These are phyloP conservation scores for Sicus ferrugineus DNA, from an alignment of 2,888 invertebrate species.

Conservation along the genomic window DNA sequence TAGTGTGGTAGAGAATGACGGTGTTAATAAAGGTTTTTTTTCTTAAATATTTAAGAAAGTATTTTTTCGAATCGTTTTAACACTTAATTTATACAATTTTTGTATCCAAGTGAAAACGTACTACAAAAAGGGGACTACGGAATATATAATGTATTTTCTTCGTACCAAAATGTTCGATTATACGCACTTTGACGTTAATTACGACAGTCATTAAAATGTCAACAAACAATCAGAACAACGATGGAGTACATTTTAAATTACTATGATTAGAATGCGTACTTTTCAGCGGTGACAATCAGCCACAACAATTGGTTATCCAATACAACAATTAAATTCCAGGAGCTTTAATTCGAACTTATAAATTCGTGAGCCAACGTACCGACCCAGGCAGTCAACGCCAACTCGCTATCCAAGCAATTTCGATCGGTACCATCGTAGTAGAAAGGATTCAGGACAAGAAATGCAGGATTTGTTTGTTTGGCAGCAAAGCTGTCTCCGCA, in stretches of 20 bases:
- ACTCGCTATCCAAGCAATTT: too few species aligned
- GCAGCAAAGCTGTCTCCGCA: slow-evolving; percentile 51
- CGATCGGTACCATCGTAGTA: too few species aligned
- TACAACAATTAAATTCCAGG: not conserved
- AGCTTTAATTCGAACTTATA: not conserved
- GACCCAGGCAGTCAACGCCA: not conserved
- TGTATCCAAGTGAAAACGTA: too few species aligned
- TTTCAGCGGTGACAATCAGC: not conserved
- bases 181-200: not conserved
- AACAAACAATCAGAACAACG: slow-evolving; percentile 15
- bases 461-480: slow-evolving; percentile 50
- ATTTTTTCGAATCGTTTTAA: too few species aligned
- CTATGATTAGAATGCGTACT: slow-evolving; percentile 35
- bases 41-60: too few species aligned
- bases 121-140: too few species aligned
- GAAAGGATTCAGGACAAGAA: slow-evolving; percentile 10
- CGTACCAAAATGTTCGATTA: not conserved
- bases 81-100: too few species aligned
- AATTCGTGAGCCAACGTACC: not conserved
- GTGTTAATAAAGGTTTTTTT: not conserved
- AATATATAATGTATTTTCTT: too few species aligned
- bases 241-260: not conserved
- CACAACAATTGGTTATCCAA: not conserved
- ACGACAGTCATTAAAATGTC: slow-evolving; percentile 2
- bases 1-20: too few species aligned